Evolutionary conservation across 2,888 invertebrate species (phyloP).

Genomic region (Synergus japonicus): DNA sequence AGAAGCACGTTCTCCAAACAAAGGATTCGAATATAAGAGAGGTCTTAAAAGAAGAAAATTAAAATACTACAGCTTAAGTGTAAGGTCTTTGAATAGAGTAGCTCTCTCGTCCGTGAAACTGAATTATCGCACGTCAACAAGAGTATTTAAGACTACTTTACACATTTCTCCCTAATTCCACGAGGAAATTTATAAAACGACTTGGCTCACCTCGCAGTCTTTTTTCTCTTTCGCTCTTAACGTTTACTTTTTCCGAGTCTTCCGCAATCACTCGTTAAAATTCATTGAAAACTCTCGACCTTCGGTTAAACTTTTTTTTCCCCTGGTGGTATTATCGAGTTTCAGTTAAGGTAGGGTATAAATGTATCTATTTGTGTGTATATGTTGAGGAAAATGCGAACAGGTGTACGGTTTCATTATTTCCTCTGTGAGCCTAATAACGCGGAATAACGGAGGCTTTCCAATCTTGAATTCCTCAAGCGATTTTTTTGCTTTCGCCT

Average conservation of each 20-base stretch:
- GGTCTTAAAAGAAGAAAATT: background rate
- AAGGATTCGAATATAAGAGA: slow-evolving; percentile 29
- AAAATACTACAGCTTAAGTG: slow-evolving; percentile 8
- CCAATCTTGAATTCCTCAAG: slow-evolving; percentile 14
- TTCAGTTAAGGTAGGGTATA: background rate
- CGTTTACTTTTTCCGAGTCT: slow-evolving; percentile 35
- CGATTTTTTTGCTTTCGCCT: background rate
- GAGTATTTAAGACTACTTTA: slow-evolving; percentile 18
- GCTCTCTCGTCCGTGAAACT: slow-evolving; percentile 2
- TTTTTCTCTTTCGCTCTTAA: background rate
- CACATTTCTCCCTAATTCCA: slow-evolving; percentile 21
- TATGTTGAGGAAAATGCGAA: slow-evolving; percentile 5
- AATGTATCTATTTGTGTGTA: slow-evolving; percentile 12
- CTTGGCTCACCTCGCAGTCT: background rate
- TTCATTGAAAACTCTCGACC: slow-evolving; percentile 33
- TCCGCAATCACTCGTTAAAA: slow-evolving; percentile 45
- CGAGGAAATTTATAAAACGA: slow-evolving; percentile 25
- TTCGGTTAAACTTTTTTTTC: slow-evolving; percentile 42
- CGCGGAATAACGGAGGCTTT: slow-evolving; percentile 25
- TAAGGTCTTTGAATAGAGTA: slow-evolving; percentile 2
- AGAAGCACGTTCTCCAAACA: slow-evolving; percentile 35
- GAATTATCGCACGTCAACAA: slow-evolving; percentile 29
- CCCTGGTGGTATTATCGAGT: slow-evolving; percentile 6
- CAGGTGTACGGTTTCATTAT: slow-evolving; percentile 22
- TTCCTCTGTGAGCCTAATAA: slow-evolving; percentile 11